These are phyloP conservation scores for Tetragnatha montana DNA, from an alignment of 2,888 invertebrate genomes.

Conservation along the genomic window DNA sequence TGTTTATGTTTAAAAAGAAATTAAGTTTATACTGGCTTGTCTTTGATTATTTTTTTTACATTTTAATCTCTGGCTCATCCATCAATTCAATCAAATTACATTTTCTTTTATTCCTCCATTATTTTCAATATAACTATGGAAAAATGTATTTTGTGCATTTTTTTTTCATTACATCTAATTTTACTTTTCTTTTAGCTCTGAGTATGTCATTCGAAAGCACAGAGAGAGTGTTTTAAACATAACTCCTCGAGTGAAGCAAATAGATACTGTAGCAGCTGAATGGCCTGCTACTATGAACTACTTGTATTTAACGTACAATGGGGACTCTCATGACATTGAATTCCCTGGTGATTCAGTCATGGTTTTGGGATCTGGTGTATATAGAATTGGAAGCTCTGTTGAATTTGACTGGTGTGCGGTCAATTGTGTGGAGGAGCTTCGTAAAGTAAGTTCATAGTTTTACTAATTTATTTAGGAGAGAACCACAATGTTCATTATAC, in stretches of 20 bases:
- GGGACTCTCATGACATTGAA: slow-evolving; percentile 84
- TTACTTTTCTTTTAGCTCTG: slow-evolving; percentile 75
- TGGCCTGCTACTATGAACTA: slow-evolving; percentile 99
- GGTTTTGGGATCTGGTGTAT: slow-evolving; percentile 87
- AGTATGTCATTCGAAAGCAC: slow-evolving; percentile 74
- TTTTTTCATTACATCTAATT: too few species aligned
- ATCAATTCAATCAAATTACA: too few species aligned
- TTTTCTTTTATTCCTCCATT: too few species aligned
- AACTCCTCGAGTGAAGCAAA: slow-evolving; percentile 93
- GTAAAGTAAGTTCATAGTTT: slow-evolving; percentile 79
- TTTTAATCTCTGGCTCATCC: too few species aligned
- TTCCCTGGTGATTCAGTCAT: slow-evolving; percentile 74
- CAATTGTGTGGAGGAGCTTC: slow-evolving; percentile 92
- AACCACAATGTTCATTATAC: not conserved
- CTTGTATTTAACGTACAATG: slow-evolving; percentile 98
- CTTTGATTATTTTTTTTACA: too few species aligned
- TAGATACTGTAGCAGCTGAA: slow-evolving; percentile 99
- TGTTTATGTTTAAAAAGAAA: too few species aligned
- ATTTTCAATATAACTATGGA: too few species aligned
- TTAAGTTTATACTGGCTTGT: too few species aligned
- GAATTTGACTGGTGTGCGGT: slow-evolving; percentile 99
- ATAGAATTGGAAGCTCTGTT: slow-evolving; percentile 98
- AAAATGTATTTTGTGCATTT: too few species aligned
- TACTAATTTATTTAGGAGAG: not conserved
- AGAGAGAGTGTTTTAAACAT: slow-evolving; percentile 79